Evolutionary conservation across 2,888 invertebrate genomes (phyloP).

Genomic region (Pollenia griseotomentosa): DNA sequence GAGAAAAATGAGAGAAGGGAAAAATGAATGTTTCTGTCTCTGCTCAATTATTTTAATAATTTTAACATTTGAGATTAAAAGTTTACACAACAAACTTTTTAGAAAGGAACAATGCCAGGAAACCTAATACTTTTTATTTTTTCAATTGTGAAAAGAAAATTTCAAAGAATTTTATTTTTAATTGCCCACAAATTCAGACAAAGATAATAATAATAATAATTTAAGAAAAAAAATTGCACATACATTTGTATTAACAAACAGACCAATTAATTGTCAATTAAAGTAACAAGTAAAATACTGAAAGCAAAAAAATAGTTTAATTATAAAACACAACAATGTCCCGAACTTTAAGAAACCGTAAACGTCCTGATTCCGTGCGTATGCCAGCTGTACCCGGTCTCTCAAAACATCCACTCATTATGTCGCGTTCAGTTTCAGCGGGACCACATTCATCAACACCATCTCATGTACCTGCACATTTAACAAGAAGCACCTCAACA

Average conservation of each 20-base stretch:
- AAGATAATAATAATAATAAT: conserved; percentile 35
- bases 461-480: neutral
- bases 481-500: neutral
- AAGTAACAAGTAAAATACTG: neutral
- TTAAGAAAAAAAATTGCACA: conserved; percentile 1
- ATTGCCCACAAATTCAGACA: neutral
- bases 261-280: conserved; percentile 62
- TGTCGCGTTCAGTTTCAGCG: conserved; percentile 56
- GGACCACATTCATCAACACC: conserved; percentile 44
- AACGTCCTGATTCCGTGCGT: conserved; percentile 68
- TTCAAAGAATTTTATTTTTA: conserved; percentile 39
- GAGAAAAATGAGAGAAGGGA: neutral
- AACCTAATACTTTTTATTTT: neutral
- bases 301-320: neutral
- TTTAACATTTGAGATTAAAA: conserved; percentile 25
- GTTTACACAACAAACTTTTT: neutral
- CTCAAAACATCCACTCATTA: conserved; percentile 53
- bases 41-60: conserved; percentile 18
- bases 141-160: conserved; percentile 1
- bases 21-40: neutral
- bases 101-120: neutral
- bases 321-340: conserved; percentile 48
- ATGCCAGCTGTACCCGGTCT: conserved; percentile 59
- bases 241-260: conserved; percentile 5
- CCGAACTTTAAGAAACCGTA: conserved; percentile 64